Base-by-base conservation (phyloP, 2,113 vertebrate genomes). In the Archocentrus centrarchus region DNA sequence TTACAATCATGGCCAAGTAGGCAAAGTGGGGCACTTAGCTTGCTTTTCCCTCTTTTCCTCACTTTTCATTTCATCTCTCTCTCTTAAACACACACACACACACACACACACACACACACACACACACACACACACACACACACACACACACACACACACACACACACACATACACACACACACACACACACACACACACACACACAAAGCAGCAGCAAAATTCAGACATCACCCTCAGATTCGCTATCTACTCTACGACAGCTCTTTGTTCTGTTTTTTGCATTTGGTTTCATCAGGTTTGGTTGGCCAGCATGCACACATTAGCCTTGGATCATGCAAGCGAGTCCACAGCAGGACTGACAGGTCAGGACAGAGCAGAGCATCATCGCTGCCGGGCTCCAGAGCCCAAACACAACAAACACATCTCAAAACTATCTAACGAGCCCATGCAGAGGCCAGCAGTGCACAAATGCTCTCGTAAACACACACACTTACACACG, bases 241-340 rank as follows among this genome's bases (percentile, higher is more conserved):
- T 89, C 3, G 60, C 73, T 30, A 47, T 82, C 84, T 92, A 88
- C 62, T 89, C 82, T 89, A 88, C 2, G 7, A 66, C 86, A 90
- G 80, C 80, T 87, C 18, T 60, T 66, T 70, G 35, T 75, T 86
- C 15, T 76, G 37, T 55, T 39, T 68, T 87, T 92, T 90, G 90
- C 89, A 78, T 88, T 92, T 93, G 93, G 88, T 94, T 94, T 95
- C 93, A 93, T 93, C 90, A 92, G 94, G 91, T 95, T 94, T 93
- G 93, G 91, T 94, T 92, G 87, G 91, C 87, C 82, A 84, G 89
- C 94, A 95, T 95, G 94, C 94, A 94, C 78, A 93, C 89, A 83
- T 91, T 90, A 89, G 93, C 93, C 82, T 81, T 62, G 82, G 84
- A 82, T 92, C 93, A 95, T 93, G 93, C 94, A 91, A 91, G 91